These are phyloP conservation scores for Kryptolebias marmoratus DNA, from an alignment of 2,113 vertebrate species.

Conservation along the genomic window DNA sequence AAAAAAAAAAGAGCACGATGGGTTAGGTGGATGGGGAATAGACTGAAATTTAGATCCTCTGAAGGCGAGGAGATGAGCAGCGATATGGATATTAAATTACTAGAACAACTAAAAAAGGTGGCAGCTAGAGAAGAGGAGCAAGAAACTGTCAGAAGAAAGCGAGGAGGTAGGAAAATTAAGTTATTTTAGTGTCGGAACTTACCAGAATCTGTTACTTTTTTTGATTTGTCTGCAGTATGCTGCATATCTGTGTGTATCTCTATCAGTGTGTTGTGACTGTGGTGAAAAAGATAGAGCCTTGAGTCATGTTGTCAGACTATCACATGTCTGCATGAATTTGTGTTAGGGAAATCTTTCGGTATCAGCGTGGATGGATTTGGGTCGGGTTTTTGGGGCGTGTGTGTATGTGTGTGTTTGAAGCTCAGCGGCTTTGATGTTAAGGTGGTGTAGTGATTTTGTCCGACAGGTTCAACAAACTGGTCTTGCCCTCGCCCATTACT, in stretches of 20 bases:
- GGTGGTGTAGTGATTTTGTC: slow-evolving; percentile 33
- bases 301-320: slow-evolving; percentile 50
- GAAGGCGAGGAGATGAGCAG: background rate
- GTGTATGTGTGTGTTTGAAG: slow-evolving; percentile 23
- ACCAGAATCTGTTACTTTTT: background rate
- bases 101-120: background rate
- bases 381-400: slow-evolving; percentile 20
- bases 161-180: background rate
- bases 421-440: slow-evolving; percentile 43
- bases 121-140: background rate
- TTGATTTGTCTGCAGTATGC: background rate
- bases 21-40: slow-evolving; percentile 6
- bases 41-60: slow-evolving; percentile 10
- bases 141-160: background rate
- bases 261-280: slow-evolving; percentile 1
- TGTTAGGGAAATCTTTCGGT: slow-evolving; percentile 41
- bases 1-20: slow-evolving; percentile 3
- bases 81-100: slow-evolving; percentile 19
- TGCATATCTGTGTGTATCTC: background rate
- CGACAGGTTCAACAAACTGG: slow-evolving; percentile 43
- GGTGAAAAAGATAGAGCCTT: slow-evolving; percentile 24
- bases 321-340: slow-evolving; percentile 35
- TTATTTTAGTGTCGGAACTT: slow-evolving; percentile 1
- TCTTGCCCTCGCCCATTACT: slow-evolving; percentile 3
- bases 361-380: slow-evolving; percentile 53